Conservation (phyloP, 2,888 invertebrate genomes). For the Papilio gigon region DNA sequence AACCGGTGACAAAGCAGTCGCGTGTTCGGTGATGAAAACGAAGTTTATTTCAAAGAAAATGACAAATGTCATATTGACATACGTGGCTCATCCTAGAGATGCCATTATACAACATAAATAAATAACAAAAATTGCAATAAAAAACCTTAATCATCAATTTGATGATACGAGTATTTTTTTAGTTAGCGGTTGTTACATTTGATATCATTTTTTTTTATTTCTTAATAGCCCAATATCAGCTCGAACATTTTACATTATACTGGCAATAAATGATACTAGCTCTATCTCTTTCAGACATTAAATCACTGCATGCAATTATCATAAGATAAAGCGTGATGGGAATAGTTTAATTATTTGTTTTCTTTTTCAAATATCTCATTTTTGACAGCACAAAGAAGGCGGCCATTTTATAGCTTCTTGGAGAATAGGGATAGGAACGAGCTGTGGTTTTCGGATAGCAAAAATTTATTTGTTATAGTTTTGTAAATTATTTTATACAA, state of each 20-base stretch:
- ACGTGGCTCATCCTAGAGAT: not conserved
- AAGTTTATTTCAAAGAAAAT: slow-evolving; percentile 48
- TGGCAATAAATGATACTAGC: slow-evolving; percentile 34
- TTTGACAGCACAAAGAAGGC: slow-evolving; percentile 82
- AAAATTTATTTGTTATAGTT: slow-evolving; percentile 61
- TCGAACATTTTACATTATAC: not conserved
- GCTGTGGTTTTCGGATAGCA: slow-evolving; percentile 61
- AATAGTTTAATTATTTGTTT: slow-evolving; percentile 77
- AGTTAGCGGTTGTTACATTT: not conserved
- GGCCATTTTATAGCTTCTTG: slow-evolving; percentile 79
- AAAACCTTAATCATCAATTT: not conserved
- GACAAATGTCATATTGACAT: slow-evolving; percentile 24
- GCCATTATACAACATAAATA: not conserved
- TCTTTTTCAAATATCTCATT: slow-evolving; percentile 71
- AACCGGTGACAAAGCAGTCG: slow-evolving; percentile 62
- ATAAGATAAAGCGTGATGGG: slow-evolving; percentile 67
- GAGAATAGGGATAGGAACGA: slow-evolving; percentile 65
- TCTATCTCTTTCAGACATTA: slow-evolving; percentile 61
- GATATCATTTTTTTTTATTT: not conserved
- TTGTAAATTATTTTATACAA: slow-evolving; percentile 61
- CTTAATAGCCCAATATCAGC: not conserved
- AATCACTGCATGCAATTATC: slow-evolving; percentile 57
- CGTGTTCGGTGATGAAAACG: slow-evolving; percentile 73
- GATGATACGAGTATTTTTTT: not conserved
- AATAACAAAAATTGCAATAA: not conserved